Evolutionary conservation across 2,797 vertebrate species (phyloP), one percentile per base, ranked within the genome.

Genomic region (Clamator glandarius): DNA sequence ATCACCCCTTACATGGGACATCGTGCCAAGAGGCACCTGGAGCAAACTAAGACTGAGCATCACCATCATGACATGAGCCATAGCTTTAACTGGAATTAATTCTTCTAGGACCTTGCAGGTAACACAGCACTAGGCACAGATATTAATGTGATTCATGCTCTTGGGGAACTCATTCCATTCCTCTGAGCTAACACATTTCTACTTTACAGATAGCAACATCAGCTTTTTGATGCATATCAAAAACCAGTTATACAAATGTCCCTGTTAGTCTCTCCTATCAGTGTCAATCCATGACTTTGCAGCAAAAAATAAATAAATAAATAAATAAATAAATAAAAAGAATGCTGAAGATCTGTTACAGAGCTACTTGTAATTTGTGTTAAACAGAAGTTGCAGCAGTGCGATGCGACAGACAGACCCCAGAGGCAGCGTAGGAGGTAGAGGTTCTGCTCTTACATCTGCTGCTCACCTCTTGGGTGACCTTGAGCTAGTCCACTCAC

Each of bases 401-500:
- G 55, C 1, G 0, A 51, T 1, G 0, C 20, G n/a, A 81, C 72
- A 75, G 78, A 75, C 33, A 36, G 62, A 78, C 31, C 66, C 54
- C 57, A 48, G 67, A 57, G 58, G 69, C 52, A 81, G 44, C 1
- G 0, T 1, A 50, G 78, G 35, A 84, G 39, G 63, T 39, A 6
- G 42, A 61, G 29, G 70, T 69, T 91, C 63, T 77, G 55, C 81
- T 90, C 74, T 81, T 67, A 63, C 84, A 74, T 78, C 86, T 84
- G 87, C 77, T 86, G 24, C 66, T 79, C 51, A 66, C 79, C 64
- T 63, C 20, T 15, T 81, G 19, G 76, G 58, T 88, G 66, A 92
- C 86, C 80, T 77, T 86, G 80, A 86, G 36, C 25, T n/a, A 18
- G 39, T 69, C 39, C 88, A 28, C 39, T 86, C 85, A 31, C 50